A percentile compares a stretch with the other conserved stretches of the same genome.
Conservation (phyloP, 1,140 invertebrate genomes). For the Panagrolaimus sp. region DNA sequence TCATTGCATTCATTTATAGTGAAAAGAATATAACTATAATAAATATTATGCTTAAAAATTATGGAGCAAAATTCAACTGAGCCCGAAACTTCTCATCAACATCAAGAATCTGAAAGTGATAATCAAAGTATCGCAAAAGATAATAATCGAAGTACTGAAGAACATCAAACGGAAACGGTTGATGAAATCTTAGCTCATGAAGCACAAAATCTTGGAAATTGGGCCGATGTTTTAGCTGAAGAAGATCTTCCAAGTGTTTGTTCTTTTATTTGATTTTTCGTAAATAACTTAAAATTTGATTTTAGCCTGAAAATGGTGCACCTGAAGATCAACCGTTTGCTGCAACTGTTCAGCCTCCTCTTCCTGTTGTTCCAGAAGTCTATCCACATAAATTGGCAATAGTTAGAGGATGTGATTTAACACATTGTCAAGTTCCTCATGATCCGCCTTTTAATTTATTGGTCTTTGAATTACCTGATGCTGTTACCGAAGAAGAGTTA, state of each 20-base stretch:
- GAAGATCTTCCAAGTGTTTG: not conserved
- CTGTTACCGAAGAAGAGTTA: not conserved
- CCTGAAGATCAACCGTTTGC: not conserved
- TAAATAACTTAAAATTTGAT: not conserved
- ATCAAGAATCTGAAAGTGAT: no score
- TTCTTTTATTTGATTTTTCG: not conserved
- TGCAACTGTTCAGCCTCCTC: not conserved
- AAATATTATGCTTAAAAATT: not conserved
- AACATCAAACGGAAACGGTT: no score
- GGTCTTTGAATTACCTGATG: slow-evolving; percentile 4
- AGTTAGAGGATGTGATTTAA: not conserved
- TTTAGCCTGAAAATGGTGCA: not conserved
- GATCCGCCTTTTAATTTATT: not conserved
- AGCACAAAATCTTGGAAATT: not conserved
- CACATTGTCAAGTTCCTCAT: not conserved
- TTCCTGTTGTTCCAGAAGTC: no score
- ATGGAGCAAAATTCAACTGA: not conserved
- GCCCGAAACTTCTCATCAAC: no score
- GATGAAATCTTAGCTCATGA: no score
- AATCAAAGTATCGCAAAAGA: no score
- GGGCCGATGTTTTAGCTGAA: not conserved
- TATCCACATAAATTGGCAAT: not conserved
- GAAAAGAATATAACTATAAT: not conserved
- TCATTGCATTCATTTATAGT: not conserved
- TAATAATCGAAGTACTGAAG: no score